These are phyloP conservation scores for Hydrotaea cyrtoneurina DNA, from an alignment of 2,888 invertebrate genomes.

Conservation along the genomic window DNA sequence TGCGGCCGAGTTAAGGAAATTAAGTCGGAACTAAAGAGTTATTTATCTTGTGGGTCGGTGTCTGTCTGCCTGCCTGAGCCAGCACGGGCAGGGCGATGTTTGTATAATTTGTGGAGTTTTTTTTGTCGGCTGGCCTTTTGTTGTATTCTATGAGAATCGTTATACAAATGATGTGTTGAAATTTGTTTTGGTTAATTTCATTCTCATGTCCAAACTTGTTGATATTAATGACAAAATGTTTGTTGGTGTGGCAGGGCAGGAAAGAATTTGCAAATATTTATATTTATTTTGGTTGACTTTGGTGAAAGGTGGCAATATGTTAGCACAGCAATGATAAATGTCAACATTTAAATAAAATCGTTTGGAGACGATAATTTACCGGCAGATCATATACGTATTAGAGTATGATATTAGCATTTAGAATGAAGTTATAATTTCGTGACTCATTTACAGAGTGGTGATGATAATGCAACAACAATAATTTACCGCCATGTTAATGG, in stretches of 20 bases:
- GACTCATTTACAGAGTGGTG: no score
- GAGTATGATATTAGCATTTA: no score
- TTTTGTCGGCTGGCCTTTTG: not conserved
- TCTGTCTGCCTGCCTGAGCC: not conserved
- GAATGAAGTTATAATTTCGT: no score
- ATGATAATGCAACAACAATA: no score
- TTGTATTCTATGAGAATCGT: not conserved
- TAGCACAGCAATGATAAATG: not conserved
- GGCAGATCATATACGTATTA: no score
- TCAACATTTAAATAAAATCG: not conserved
- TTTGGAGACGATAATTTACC: not conserved
- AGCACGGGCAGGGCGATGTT: not conserved
- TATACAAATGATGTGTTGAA: slow-evolving; percentile 47
- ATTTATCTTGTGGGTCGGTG: slow-evolving; percentile 41
- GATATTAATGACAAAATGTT: slow-evolving; percentile 25
- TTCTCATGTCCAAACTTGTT: slow-evolving; percentile 21
- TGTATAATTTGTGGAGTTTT: not conserved
- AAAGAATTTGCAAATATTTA: not conserved
- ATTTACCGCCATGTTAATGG: no score
- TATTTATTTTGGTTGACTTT: not conserved
- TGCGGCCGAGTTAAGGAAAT: slow-evolving; percentile 51
- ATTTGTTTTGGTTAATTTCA: slow-evolving; percentile 13
- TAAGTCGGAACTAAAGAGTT: slow-evolving; percentile 58
- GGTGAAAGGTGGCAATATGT: not conserved
- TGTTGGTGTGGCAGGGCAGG: not conserved